Evolutionary conservation across 2,888 invertebrate genomes (phyloP).

Genomic region (Eueremaeus valkanovi): DNA sequence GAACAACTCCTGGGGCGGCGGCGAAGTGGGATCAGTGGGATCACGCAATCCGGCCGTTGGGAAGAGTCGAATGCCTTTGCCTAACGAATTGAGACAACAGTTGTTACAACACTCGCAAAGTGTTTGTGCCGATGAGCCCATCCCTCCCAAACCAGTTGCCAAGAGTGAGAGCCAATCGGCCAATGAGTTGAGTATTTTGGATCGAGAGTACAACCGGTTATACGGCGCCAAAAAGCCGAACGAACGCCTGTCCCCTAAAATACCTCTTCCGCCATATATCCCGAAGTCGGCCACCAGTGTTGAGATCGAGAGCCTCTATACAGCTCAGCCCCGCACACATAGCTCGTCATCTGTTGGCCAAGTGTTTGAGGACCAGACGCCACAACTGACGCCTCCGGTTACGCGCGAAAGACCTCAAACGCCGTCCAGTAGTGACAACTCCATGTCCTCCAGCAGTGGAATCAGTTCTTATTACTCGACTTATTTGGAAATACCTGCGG

Average conservation of each 20-base stretch:
- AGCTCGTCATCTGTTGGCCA: not conserved
- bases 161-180: not conserved
- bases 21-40: no score
- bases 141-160: not conserved
- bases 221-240: conserved; percentile 45
- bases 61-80: conserved; percentile 14
- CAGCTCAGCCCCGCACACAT: not conserved
- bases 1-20: not conserved
- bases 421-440: not conserved
- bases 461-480: conserved; percentile 31
- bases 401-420: not conserved
- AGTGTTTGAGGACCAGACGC: not conserved
- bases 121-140: not conserved
- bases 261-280: not conserved
- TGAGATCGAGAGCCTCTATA: conserved; percentile 37
- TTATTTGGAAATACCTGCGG: conserved; percentile 21
- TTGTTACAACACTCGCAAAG: not conserved
- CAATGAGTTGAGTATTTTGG: conserved; percentile 40
- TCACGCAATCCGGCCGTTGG: not conserved
- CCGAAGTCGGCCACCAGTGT: conserved; percentile 28
- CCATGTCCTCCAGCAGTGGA: conserved; percentile 17
- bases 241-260: not conserved
- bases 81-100: not conserved
- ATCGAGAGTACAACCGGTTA: conserved; percentile 45
- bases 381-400: not conserved